phyloP scores from a whole-genome alignment of 1,140 invertebrate genomes.

The Mycetomoellerius zeteki region DNA sequence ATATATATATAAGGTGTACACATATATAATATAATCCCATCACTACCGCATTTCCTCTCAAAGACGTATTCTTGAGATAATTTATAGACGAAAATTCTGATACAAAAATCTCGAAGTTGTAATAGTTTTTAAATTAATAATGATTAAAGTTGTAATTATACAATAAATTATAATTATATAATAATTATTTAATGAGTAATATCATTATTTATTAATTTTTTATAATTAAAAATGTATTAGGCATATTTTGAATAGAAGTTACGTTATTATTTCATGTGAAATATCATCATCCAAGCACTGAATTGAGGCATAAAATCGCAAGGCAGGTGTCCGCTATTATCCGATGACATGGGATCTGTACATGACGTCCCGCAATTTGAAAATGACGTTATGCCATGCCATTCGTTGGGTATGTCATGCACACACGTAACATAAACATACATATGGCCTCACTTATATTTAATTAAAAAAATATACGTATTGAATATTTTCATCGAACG shows the following conservation, averaged over 20 bases:
- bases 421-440: conserved; percentile 54
- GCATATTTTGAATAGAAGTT: conserved; percentile 21
- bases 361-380: conserved; percentile 57
- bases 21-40: no score
- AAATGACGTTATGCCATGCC: conserved; percentile 50
- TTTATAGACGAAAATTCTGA: no score
- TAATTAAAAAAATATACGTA: conserved; percentile 39
- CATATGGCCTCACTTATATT: conserved; percentile 19
- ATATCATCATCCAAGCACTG: conserved; percentile 31
- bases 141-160: no score
- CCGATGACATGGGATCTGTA: conserved; percentile 54
- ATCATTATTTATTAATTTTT: not conserved
- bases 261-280: conserved; percentile 37
- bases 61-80: no score
- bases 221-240: conserved; percentile 1
- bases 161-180: no score
- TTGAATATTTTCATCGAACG: conserved; percentile 37
- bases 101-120: no score
- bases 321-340: conserved; percentile 45
- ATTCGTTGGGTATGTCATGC: conserved; percentile 46
- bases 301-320: conserved; percentile 51
- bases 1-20: not conserved
- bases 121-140: no score
- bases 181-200: no score
- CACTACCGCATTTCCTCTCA: no score